Evolutionary conservation across 2,113 vertebrate species (phyloP).

Genomic region (Pelecanoides urinatrix): DNA sequence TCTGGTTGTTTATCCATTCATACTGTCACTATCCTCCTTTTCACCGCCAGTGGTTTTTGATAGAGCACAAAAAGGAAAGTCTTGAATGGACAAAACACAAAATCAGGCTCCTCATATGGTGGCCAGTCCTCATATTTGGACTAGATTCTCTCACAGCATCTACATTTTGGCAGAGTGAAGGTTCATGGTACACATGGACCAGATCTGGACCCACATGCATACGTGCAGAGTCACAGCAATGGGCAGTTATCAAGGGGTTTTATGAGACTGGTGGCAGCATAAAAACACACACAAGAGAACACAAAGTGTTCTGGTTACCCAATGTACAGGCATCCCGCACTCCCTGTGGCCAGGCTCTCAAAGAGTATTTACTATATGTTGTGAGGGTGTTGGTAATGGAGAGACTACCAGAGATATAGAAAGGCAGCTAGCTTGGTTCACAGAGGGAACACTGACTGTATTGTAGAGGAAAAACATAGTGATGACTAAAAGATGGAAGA

Average conservation of each 20-base stretch:
- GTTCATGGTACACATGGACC: fast-evolving
- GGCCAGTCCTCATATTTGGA: neutral
- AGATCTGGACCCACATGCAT: neutral
- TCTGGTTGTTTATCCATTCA: neutral
- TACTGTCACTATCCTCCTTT: neutral
- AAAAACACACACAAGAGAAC: neutral
- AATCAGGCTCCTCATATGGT: neutral
- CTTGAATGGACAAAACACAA: neutral
- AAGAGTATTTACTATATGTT: neutral
- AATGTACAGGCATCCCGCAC: neutral
- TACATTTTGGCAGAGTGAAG: neutral
- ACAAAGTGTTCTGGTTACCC: neutral
- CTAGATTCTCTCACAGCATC: neutral
- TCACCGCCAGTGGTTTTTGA: neutral
- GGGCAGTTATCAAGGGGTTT: neutral
- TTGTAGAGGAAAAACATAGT: neutral
- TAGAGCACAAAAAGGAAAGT: neutral
- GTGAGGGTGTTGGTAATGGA: neutral
- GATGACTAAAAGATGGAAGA: neutral
- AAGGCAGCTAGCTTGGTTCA: neutral
- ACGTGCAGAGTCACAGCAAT: neutral
- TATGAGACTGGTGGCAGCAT: neutral
- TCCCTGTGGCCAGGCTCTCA: neutral
- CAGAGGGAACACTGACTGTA: neutral
- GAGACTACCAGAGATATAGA: neutral